phyloP scores from a whole-genome alignment of 2,113 vertebrate species.

The Sturnira hondurensis region DNA sequence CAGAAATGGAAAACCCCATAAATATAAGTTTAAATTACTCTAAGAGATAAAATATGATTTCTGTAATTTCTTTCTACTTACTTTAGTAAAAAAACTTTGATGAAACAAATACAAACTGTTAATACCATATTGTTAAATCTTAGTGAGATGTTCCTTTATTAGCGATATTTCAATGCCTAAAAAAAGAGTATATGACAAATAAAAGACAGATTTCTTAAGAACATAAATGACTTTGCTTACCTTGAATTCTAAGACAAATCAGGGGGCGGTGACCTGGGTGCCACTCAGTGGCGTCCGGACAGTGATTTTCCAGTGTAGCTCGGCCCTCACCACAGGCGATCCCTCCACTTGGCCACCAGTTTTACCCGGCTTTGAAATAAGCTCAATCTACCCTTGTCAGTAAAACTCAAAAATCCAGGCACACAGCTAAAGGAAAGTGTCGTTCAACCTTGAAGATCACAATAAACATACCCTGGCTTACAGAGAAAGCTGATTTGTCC shows the following conservation, averaged over 20 bases:
- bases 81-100: neutral
- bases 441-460: neutral
- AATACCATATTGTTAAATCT: neutral
- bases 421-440: conserved; percentile 13
- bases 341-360: neutral
- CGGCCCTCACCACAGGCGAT: neutral
- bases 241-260: conserved; percentile 18
- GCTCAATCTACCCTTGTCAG: neutral
- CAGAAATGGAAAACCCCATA: neutral
- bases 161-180: neutral
- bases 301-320: neutral
- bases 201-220: neutral
- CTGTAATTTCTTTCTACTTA: neutral
- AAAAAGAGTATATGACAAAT: neutral
- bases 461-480: neutral
- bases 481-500: neutral
- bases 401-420: conserved; percentile 4
- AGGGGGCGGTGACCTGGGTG: neutral
- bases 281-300: neutral
- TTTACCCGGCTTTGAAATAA: conserved; percentile 18
- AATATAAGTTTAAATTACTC: conserved; percentile 3
- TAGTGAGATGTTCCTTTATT: neutral
- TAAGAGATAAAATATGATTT: conserved; percentile 21
- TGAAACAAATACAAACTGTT: neutral
- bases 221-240: neutral